Conservation (phyloP, 2,888 invertebrate species). For the Eupithecia pulchellata region DNA sequence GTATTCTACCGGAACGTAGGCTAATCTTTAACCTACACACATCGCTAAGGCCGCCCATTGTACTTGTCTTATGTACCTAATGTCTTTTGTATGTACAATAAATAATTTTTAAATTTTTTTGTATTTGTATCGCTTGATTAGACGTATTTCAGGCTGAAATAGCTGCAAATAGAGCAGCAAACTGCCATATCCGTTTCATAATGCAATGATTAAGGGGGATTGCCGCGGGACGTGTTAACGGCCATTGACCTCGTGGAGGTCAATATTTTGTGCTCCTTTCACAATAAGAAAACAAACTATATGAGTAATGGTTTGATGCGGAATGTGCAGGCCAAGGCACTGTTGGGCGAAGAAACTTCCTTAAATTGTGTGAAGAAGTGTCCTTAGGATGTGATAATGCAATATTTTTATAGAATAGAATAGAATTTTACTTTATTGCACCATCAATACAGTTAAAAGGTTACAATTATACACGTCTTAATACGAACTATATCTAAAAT, state of each 20-base stretch:
- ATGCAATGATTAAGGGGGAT: conserved; percentile 38
- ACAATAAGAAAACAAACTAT: conserved; percentile 46
- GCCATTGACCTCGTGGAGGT: conserved; percentile 59
- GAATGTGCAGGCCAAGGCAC: conserved; percentile 11
- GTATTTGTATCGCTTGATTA: neutral
- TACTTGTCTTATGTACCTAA: too few relatives aligned
- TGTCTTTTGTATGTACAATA: too few relatives aligned
- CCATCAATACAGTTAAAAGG: too few relatives aligned
- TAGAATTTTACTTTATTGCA: too few relatives aligned
- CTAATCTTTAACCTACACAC: neutral
- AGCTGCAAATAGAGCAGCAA: conserved; percentile 21
- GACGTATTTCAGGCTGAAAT: conserved; percentile 21
- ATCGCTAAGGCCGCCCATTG: too few relatives aligned
- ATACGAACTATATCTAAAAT: too few relatives aligned
- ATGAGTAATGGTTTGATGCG: conserved; percentile 20
- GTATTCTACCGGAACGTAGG: too few relatives aligned
- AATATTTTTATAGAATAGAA: neutral
- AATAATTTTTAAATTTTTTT: too few relatives aligned
- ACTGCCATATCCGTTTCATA: conserved; percentile 32
- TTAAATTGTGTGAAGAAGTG: neutral
- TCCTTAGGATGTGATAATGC: neutral
- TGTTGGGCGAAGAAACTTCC: too few relatives aligned
- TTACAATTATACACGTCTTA: too few relatives aligned
- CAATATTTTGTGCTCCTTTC: conserved; percentile 55
- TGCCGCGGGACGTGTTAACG: conserved; percentile 49